A percentile compares a stretch with the other conserved stretches of the same genome.
Evolutionary conservation across 1,140 invertebrate species (phyloP).

Genomic region (Heliconius hewitsoni): DNA sequence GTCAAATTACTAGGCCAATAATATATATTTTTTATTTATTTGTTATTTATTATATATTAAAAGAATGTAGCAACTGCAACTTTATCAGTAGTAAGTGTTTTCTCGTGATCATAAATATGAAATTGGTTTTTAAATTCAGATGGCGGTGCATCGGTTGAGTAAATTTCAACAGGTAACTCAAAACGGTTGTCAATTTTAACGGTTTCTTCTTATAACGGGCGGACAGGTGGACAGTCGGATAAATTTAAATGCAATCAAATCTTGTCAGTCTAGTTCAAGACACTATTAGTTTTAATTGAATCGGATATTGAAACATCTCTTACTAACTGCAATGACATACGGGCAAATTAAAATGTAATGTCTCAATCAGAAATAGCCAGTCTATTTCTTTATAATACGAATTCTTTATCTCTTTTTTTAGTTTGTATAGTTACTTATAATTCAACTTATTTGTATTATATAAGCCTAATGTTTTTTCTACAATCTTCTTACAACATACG

Average conservation of each 20-base stretch:
- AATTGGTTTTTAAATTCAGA: conserved; percentile 33
- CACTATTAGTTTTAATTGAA: conserved; percentile 41
- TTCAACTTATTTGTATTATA: not conserved
- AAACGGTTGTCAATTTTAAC: conserved; percentile 48
- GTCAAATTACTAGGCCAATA: conserved; percentile 19
- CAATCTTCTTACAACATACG: not conserved
- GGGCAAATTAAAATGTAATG: not conserved
- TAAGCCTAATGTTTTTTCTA: not conserved
- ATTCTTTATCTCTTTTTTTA: no score
- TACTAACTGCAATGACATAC: conserved; percentile 27
- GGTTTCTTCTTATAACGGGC: conserved; percentile 46
- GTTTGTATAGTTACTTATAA: not conserved
- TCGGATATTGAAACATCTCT: conserved; percentile 36
- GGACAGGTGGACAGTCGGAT: conserved; percentile 47
- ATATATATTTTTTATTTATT: conserved; percentile 8
- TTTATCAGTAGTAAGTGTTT: conserved; percentile 21
- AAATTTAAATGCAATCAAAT: conserved; percentile 48
- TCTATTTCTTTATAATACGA: not conserved
- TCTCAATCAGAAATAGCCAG: not conserved
- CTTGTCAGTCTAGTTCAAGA: conserved; percentile 43
- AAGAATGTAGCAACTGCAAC: conserved; percentile 10
- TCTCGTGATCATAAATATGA: conserved; percentile 22
- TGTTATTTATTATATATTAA: conserved; percentile 7
- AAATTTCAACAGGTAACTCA: conserved; percentile 40
- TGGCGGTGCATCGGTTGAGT: conserved; percentile 35